Percentiles rank a stretch among this genome's conserved stretches.
These are phyloP conservation scores for Torymus tubicola DNA, from an alignment of 2,888 invertebrate genomes.

Conservation along the genomic window DNA sequence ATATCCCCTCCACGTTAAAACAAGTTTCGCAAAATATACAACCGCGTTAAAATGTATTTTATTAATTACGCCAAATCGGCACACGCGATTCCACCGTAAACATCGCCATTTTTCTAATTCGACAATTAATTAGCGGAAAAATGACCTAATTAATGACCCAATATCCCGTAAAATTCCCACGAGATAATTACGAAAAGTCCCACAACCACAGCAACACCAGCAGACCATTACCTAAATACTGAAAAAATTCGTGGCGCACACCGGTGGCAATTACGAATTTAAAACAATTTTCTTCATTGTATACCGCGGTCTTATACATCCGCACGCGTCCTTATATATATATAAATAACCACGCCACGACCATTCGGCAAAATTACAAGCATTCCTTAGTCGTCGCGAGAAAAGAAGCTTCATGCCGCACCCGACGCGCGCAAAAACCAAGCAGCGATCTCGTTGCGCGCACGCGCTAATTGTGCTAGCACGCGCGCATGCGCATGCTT, in stretches of 20 bases:
- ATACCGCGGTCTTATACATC: neutral
- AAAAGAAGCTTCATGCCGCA: slow-evolving; percentile 9
- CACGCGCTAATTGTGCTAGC: slow-evolving; percentile 52
- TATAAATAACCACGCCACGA: neutral
- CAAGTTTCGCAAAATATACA: too few relatives aligned
- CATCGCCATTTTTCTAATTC: too few relatives aligned
- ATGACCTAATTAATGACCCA: too few relatives aligned
- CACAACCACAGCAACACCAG: neutral
- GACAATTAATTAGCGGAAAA: too few relatives aligned
- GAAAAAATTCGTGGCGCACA: slow-evolving; percentile 2
- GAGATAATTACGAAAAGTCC: slow-evolving; percentile 5
- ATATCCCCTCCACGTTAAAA: too few relatives aligned
- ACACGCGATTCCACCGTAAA: too few relatives aligned
- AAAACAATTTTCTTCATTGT: slow-evolving; percentile 21
- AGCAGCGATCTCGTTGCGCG: neutral
- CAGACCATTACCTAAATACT: slow-evolving; percentile 1
- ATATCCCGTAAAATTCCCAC: neutral
- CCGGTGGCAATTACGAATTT: slow-evolving; percentile 13
- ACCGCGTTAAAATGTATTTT: too few relatives aligned
- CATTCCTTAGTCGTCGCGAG: slow-evolving; percentile 19
- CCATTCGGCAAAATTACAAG: slow-evolving; percentile 35
- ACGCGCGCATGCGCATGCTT: neutral
- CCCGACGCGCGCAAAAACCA: slow-evolving; percentile 6
- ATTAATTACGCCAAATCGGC: too few relatives aligned
- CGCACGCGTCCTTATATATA: too few relatives aligned